Evolutionary conservation across 2,888 invertebrate species (phyloP).

Genomic region (Ptycholaimellus sp.): DNA sequence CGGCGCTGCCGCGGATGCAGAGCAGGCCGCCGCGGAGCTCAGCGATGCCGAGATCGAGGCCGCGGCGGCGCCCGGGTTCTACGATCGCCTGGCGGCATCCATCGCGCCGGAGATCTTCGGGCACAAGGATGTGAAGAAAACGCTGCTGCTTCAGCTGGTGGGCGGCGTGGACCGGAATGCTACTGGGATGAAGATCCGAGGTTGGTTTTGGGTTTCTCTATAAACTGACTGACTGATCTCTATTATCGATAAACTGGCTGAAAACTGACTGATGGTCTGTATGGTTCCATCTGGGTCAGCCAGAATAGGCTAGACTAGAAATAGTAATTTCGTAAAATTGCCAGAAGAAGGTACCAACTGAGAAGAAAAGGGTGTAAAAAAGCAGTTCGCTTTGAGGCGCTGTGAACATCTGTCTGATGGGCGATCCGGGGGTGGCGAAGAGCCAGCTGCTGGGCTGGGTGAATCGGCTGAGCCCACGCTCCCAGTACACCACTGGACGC

Average conservation of each 20-base stretch:
- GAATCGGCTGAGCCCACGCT: constrained; percentile 66
- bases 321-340: too few species aligned
- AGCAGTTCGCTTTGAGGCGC: constrained; percentile 24
- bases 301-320: too few species aligned
- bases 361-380: too few species aligned
- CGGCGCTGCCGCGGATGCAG: constrained; percentile 50
- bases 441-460: constrained; percentile 85
- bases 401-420: constrained; percentile 95
- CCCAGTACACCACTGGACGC: constrained; percentile 32
- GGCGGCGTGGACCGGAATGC: constrained; percentile 54
- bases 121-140: constrained; percentile 90
- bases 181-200: constrained; percentile 87
- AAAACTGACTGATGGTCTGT: too few species aligned
- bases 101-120: constrained; percentile 98
- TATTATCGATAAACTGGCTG: background rate
- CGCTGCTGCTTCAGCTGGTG: constrained; percentile 65
- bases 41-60: constrained; percentile 48
- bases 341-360: too few species aligned
- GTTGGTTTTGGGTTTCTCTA: too few species aligned
- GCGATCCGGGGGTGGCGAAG: constrained; percentile 98
- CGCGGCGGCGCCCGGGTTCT: constrained; percentile 49
- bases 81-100: constrained; percentile 64
- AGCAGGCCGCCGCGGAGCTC: constrained; percentile 42
- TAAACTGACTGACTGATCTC: too few species aligned
- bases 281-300: too few species aligned